phyloP scores from a whole-genome alignment of 2,888 invertebrate species.

The Apocheima hispidaria region DNA sequence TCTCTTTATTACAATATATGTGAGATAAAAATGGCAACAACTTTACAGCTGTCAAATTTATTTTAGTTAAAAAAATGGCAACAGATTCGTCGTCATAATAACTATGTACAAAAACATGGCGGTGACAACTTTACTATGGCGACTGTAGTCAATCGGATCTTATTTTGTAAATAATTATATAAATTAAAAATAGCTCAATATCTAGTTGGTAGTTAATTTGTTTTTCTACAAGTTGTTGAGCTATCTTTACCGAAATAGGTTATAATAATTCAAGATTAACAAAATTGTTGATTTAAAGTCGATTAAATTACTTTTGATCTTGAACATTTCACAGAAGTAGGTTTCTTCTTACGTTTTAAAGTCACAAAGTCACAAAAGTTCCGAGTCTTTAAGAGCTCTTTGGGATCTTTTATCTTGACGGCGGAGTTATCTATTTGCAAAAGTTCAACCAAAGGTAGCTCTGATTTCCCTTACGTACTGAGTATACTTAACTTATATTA shows the following conservation, averaged over 20 bases:
- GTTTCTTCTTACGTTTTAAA: conserved; percentile 36
- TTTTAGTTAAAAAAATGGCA: too few relatives aligned
- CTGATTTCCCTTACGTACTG: conserved; percentile 40
- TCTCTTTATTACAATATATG: too few relatives aligned
- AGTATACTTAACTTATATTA: too few relatives aligned
- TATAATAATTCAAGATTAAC: conserved; percentile 4
- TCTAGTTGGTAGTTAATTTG: neutral
- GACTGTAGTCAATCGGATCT: too few relatives aligned
- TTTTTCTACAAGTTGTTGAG: neutral
- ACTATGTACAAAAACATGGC: too few relatives aligned
- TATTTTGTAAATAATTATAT: too few relatives aligned
- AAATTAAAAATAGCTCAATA: neutral
- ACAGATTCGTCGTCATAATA: too few relatives aligned
- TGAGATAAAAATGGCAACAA: too few relatives aligned
- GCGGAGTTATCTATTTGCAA: conserved; percentile 44
- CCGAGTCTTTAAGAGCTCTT: conserved; percentile 43
- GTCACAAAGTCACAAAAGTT: conserved; percentile 45
- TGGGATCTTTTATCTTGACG: conserved; percentile 46
- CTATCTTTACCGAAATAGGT: neutral
- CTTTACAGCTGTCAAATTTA: too few relatives aligned
- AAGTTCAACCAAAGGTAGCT: conserved; percentile 37
- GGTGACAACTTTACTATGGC: too few relatives aligned
- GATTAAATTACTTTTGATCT: conserved; percentile 38
- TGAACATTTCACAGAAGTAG: conserved; percentile 38
- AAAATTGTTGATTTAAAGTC: conserved; percentile 37